These are phyloP conservation scores for Dasypogon diadema DNA, from an alignment of 2,888 invertebrate species.

Conservation along the genomic window DNA sequence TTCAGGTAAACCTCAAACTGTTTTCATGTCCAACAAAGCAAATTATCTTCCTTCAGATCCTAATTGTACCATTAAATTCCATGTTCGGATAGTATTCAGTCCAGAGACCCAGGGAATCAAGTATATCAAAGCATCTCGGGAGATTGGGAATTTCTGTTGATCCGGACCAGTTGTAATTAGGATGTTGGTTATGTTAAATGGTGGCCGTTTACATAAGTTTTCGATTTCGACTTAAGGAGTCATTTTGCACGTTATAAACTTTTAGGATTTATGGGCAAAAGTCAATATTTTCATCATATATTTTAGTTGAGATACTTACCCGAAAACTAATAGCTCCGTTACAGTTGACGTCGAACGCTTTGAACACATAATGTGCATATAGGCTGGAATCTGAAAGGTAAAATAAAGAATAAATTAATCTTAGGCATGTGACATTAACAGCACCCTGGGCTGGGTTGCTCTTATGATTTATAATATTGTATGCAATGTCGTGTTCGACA, in stretches of 20 bases:
- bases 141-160: neutral
- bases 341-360: slow-evolving; percentile 97
- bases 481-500: no score
- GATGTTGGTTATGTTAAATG: neutral
- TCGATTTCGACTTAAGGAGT: neutral
- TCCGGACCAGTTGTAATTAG: slow-evolving; percentile 23
- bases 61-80: slow-evolving; percentile 43
- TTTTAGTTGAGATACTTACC: slow-evolving; percentile 74
- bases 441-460: neutral
- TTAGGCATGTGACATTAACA: slow-evolving; percentile 6
- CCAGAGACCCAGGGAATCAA: neutral
- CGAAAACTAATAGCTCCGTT: slow-evolving; percentile 97
- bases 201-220: no score
- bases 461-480: slow-evolving; percentile 26
- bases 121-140: neutral
- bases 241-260: no score
- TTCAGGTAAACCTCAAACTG: slow-evolving; percentile 33
- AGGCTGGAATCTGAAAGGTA: slow-evolving; percentile 87
- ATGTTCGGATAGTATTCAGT: neutral
- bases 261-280: no score
- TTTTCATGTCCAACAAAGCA: slow-evolving; percentile 33
- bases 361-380: slow-evolving; percentile 99
- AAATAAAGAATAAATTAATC: slow-evolving; percentile 52
- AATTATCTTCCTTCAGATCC: slow-evolving; percentile 14
- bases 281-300: no score